Evolutionary conservation across 2,888 invertebrate genomes (phyloP).

Genomic region (Neoascia interrupta): DNA sequence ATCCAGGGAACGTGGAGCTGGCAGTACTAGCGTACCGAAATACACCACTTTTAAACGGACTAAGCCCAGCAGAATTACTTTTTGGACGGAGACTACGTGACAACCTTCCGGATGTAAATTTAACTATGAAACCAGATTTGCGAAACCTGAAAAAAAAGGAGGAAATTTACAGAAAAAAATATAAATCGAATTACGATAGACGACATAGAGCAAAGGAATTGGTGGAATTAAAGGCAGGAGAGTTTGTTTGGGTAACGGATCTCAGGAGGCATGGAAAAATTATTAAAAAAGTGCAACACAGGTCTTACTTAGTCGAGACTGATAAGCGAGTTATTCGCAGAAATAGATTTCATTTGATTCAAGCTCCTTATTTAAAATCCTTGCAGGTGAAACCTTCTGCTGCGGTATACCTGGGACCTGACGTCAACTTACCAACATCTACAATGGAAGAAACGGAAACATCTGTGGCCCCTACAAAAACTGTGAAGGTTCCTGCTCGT

Average conservation of each 20-base stretch:
- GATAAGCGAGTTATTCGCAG: constrained; percentile 4
- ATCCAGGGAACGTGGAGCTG: neutral
- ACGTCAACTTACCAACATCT: neutral
- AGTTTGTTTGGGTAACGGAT: constrained; percentile 1
- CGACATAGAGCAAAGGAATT: neutral
- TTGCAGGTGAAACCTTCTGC: neutral
- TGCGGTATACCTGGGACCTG: neutral
- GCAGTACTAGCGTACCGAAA: neutral
- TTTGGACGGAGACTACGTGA: neutral
- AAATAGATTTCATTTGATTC: constrained; percentile 7
- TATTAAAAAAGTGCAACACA: neutral
- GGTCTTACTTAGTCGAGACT: constrained; percentile 5
- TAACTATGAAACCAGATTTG: neutral
- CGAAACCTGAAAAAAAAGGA: neutral
- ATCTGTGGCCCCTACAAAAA: no score
- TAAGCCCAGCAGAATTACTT: neutral
- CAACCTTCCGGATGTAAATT: constrained; percentile 8
- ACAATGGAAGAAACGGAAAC: no score
- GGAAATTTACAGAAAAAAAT: neutral
- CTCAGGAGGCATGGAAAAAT: constrained; percentile 6
- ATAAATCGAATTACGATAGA: neutral
- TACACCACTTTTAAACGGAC: neutral
- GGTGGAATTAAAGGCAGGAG: neutral
- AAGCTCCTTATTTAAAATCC: neutral
- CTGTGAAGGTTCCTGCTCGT: no score